Evolutionary conservation across 1,140 invertebrate genomes (phyloP).

Genomic region (Ostrea denselamellosa): DNA sequence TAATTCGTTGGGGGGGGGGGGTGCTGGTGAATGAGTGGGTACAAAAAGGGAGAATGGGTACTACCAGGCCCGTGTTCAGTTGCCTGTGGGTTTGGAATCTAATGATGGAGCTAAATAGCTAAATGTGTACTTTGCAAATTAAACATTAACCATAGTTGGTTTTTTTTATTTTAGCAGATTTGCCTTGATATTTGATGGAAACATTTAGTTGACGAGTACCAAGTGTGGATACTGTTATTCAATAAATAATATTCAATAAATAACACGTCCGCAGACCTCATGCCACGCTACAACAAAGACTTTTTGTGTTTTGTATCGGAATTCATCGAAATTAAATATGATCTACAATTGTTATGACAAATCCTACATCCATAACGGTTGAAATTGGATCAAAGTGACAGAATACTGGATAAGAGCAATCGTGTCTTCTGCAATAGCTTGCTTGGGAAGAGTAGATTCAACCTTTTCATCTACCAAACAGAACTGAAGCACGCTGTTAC

Average conservation of each 20-base stretch:
- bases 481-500: too few relatives aligned
- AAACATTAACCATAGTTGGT: background rate
- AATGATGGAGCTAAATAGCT: too few relatives aligned
- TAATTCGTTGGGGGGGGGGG: too few relatives aligned
- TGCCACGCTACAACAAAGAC: background rate
- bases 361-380: background rate
- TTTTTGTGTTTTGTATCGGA: background rate
- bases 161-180: background rate
- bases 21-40: too few relatives aligned
- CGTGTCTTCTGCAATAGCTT: too few relatives aligned
- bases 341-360: background rate
- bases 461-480: too few relatives aligned
- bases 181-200: background rate
- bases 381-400: too few relatives aligned
- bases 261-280: background rate
- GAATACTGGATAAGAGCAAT: too few relatives aligned
- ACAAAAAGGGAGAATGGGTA: too few relatives aligned
- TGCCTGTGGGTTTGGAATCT: too few relatives aligned
- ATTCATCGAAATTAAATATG: background rate
- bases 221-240: background rate
- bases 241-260: background rate
- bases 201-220: background rate
- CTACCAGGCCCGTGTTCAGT: too few relatives aligned
- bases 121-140: background rate
- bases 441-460: too few relatives aligned